Evolutionary conservation across 2,797 vertebrate genomes (phyloP).

Genomic region (Oreonectes daqikongensis): DNA sequence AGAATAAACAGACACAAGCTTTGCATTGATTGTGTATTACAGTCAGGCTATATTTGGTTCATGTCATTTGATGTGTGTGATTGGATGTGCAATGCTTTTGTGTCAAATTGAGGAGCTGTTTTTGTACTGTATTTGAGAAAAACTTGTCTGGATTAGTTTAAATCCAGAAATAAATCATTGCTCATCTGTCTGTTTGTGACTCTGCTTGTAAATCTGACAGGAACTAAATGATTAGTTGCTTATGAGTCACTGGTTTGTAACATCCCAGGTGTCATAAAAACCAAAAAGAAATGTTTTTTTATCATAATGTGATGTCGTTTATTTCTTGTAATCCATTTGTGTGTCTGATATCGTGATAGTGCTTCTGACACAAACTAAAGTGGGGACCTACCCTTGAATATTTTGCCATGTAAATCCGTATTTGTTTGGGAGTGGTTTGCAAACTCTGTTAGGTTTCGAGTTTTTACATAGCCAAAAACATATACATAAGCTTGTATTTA

Average conservation of each 20-base stretch:
- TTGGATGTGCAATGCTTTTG: constrained; percentile 22
- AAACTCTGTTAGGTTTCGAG: constrained; percentile 16
- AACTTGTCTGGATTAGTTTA: background rate
- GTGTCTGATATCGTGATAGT: background rate
- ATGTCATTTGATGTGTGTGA: constrained; percentile 42
- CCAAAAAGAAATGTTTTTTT: constrained; percentile 10
- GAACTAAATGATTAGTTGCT: background rate
- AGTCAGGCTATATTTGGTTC: constrained; percentile 39
- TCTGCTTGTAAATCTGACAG: constrained; percentile 3
- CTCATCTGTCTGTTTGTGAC: background rate
- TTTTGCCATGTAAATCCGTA: constrained; percentile 42
- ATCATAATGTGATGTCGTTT: constrained; percentile 13
- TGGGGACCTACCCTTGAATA: background rate
- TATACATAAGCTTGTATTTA: constrained; percentile 2
- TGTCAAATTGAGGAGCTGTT: constrained; percentile 10
- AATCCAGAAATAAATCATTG: background rate
- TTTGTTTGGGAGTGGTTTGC: constrained; percentile 47
- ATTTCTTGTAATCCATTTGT: background rate
- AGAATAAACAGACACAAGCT: constrained; percentile 37
- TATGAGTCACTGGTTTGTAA: constrained; percentile 3
- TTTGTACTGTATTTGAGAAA: background rate
- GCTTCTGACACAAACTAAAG: constrained; percentile 2
- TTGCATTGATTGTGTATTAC: constrained; percentile 21
- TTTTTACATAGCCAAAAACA: background rate
- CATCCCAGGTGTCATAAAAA: background rate